phyloP scores from a whole-genome alignment of 2,113 vertebrate species.

The Hiodon tergisus region DNA sequence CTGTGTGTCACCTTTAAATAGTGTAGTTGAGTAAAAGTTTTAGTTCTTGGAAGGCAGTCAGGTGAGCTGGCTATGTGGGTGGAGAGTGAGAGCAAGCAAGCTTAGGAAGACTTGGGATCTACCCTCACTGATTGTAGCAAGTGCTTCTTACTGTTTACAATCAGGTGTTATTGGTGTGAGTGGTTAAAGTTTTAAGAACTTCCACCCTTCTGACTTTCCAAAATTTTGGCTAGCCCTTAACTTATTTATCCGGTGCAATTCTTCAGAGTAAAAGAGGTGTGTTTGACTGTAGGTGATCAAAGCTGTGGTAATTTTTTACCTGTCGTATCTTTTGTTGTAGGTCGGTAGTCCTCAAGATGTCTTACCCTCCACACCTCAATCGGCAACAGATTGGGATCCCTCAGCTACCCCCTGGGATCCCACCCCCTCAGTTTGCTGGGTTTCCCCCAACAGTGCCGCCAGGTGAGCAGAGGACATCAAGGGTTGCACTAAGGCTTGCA shows the following conservation, averaged over 20 bases:
- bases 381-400: constrained; percentile 86
- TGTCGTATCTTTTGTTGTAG: constrained; percentile 52
- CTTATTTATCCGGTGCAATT: neutral
- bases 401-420: constrained; percentile 86
- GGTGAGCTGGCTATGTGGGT: no score
- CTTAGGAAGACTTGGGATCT: no score
- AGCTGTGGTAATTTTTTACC: neutral
- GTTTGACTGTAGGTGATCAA: neutral
- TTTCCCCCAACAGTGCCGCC: constrained; percentile 86
- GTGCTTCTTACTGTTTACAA: no score
- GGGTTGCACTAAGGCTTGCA: neutral
- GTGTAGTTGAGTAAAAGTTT: no score
- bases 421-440: constrained; percentile 89
- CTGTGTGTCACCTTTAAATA: no score
- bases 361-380: constrained; percentile 94
- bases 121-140: no score
- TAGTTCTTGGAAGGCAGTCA: no score
- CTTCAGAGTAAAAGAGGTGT: neutral
- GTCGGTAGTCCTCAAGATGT: constrained; percentile 76
- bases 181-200: no score
- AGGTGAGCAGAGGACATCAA: constrained; percentile 37
- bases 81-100: no score
- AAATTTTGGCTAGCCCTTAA: no score
- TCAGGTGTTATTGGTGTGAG: no score
- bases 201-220: no score